Conservation (phyloP, 2,888 invertebrate species). For the Phalera bucephala region DNA sequence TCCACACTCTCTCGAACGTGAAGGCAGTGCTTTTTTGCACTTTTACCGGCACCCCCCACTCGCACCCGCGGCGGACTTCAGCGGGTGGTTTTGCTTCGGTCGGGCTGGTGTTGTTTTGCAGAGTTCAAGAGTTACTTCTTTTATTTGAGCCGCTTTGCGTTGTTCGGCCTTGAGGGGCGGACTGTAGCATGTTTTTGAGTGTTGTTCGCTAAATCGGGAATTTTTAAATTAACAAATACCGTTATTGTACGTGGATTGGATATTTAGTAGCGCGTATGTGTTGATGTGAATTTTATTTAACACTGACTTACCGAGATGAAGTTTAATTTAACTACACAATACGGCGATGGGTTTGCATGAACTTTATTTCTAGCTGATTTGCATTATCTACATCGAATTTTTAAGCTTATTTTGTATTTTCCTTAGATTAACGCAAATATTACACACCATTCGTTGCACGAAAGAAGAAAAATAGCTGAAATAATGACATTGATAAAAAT, state of each 20-base stretch:
- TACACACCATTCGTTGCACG: too few species aligned
- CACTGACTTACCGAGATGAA: too few species aligned
- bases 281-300: too few species aligned
- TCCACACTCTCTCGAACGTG: slow-evolving; percentile 82
- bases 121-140: slow-evolving; percentile 80
- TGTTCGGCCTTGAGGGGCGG: slow-evolving; percentile 77
- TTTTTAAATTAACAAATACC: slow-evolving; percentile 78
- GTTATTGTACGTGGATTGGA: slow-evolving; percentile 54
- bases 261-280: too few species aligned
- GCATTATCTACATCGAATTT: too few species aligned
- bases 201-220: slow-evolving; percentile 75
- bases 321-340: too few species aligned
- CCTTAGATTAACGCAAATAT: too few species aligned
- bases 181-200: slow-evolving; percentile 74
- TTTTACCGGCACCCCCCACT: slow-evolving; percentile 57
- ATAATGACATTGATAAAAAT: too few species aligned
- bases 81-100: slow-evolving; percentile 83
- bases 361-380: too few species aligned
- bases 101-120: slow-evolving; percentile 79
- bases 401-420: too few species aligned
- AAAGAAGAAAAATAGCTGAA: too few species aligned
- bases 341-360: too few species aligned
- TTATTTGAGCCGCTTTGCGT: slow-evolving; percentile 80
- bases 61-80: slow-evolving; percentile 69
- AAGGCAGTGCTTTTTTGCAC: slow-evolving; percentile 75